Conservation (phyloP, 2,113 vertebrate species). For the Mungos mungo region DNA sequence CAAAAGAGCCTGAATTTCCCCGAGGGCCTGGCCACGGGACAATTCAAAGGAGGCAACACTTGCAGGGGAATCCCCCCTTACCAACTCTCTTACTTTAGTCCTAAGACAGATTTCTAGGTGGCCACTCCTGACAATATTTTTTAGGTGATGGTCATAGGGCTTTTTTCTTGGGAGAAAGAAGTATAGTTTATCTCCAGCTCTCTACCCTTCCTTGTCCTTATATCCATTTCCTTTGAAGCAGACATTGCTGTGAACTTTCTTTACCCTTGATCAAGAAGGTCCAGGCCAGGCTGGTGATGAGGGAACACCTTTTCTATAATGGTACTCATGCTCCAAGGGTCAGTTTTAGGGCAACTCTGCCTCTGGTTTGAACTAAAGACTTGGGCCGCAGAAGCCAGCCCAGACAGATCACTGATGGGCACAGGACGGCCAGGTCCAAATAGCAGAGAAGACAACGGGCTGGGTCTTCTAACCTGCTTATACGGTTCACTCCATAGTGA, state of each 20-base stretch:
- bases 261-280: too few species aligned
- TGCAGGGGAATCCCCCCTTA: fast-evolving
- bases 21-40: not conserved
- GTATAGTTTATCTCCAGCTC: not conserved
- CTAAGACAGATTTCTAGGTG: fast-evolving
- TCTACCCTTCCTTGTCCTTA: not conserved
- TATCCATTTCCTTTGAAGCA: not conserved
- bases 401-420: fast-evolving
- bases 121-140: fast-evolving
- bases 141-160: not conserved
- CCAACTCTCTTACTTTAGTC: not conserved
- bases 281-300: too few species aligned
- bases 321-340: fast-evolving
- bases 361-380: not conserved
- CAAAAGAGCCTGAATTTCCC: not conserved
- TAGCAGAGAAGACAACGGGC: fast-evolving
- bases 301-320: not conserved
- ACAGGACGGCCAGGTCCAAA: not conserved
- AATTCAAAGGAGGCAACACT: fast-evolving
- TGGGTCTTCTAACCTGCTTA: not conserved
- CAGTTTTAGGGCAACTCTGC: not conserved
- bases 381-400: not conserved
- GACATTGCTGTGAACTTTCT: not conserved
- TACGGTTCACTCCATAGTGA: not conserved
- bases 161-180: not conserved